Evolutionary conservation across 2,797 vertebrate species (phyloP), one percentile per base, ranked within the genome.

Genomic region (Thripadectes ignobilis): DNA sequence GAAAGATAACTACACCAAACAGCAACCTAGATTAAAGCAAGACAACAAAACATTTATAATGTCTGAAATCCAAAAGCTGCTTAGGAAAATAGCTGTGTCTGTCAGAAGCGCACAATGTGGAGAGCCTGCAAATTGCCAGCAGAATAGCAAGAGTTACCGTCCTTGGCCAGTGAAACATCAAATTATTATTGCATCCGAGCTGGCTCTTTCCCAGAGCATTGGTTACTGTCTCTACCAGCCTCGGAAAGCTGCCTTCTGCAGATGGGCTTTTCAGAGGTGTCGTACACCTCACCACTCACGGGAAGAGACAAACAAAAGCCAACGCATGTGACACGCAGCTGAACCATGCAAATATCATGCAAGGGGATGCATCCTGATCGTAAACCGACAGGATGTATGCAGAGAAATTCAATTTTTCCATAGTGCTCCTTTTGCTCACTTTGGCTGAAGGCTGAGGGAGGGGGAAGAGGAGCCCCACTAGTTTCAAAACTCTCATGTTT

Each of bases 191-290:
- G 52, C 68, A 77, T 93, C 89, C 67, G 52, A 83, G 71, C 85
- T 92, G 93, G 82, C 89, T 85, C 65, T 49, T 94, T 93, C 85
- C 93, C 92, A 94, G 89, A 93, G 90, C 88, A 78, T 43, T 63
- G 83, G 92, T 72, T 73, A 65, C 46, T 0, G 0, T 79, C 72
- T 95, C 66, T 22, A 46, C 22, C 54, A 71, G 79, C 48, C 87
- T 95, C 34, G 0, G 81, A 48, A 95, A 91, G 73, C 92, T 91
- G 84, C 80, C 72, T 92, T 59, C 91, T 71, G 57, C 79, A 94
- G 93, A 93, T 88, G 89, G 85, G 90, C 41, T 91, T 88, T 87
- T 93, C 82, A 88, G 87, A 91, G 90, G 84, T 95, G 85, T 55
- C 2, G 1, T 82, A 77, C 67, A 92, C 89, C 90, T 85, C 88